These are phyloP conservation scores for Trachops cirrhosus DNA, from an alignment of 2,797 vertebrate species.

Conservation along the genomic window DNA sequence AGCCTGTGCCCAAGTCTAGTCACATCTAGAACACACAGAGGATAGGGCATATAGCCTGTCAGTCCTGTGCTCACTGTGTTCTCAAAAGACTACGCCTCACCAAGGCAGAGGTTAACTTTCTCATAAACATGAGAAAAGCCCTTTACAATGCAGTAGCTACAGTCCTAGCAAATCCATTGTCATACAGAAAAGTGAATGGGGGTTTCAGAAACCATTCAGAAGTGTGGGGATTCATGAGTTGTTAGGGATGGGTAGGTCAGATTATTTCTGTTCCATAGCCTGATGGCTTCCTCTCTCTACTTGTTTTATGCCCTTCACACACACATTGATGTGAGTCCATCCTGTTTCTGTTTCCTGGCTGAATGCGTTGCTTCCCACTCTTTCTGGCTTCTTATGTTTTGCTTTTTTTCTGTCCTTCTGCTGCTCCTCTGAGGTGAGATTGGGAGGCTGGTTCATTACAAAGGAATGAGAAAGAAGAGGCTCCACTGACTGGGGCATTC, in stretches of 20 bases:
- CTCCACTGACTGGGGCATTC: not conserved
- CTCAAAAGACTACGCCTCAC: not conserved
- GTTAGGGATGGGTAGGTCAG: not conserved
- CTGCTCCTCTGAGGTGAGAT: not conserved
- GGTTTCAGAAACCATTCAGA: too few species aligned
- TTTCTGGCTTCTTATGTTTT: not conserved
- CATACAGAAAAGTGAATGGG: not conserved
- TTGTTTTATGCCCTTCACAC: not conserved
- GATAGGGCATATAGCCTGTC: not conserved
- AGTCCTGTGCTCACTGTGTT: not conserved
- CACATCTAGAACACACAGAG: not conserved
- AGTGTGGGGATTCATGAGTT: fast-evolving
- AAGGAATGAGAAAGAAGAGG: not conserved
- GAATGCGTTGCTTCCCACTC: not conserved
- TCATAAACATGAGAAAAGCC: not conserved
- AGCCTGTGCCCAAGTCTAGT: not conserved
- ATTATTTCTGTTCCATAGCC: not conserved
- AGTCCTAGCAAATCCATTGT: not conserved
- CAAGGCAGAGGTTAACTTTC: not conserved
- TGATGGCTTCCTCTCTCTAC: not conserved
- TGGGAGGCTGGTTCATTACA: not conserved
- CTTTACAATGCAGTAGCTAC: not conserved
- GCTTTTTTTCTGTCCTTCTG: not conserved
- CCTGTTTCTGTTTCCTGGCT: not conserved
- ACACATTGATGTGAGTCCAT: not conserved